A percentile compares a stretch with the other conserved stretches of the same genome.
These are phyloP conservation scores for Ancistrus triradiatus DNA, from an alignment of 2,113 vertebrate genomes.

Conservation along the genomic window DNA sequence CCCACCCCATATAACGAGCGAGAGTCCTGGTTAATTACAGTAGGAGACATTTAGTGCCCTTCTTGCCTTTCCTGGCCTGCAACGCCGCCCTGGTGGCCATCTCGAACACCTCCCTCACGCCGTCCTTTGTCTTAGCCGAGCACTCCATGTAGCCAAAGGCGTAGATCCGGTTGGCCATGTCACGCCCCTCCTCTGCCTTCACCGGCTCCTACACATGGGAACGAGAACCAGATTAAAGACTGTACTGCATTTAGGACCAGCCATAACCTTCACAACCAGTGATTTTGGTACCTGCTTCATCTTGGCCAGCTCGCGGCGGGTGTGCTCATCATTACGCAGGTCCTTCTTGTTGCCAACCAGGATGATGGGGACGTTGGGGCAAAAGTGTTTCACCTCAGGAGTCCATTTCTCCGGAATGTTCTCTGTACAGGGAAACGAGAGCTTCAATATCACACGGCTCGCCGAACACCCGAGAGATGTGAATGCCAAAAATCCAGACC, in stretches of 20 bases:
- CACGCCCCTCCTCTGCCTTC: conserved; percentile 77
- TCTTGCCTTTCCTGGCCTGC: conserved; percentile 77
- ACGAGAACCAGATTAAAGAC: no score
- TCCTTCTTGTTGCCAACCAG: conserved; percentile 99
- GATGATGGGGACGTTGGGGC: conserved; percentile 97
- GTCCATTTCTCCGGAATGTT: conserved; percentile 99
- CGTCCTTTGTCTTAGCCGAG: conserved; percentile 81
- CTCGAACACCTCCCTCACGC: conserved; percentile 83
- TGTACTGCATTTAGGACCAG: no score
- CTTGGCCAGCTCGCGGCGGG: conserved; percentile 92
- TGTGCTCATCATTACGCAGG: conserved; percentile 95
- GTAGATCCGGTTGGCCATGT: conserved; percentile 80
- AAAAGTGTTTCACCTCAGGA: conserved; percentile 98
- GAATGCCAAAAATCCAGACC: no score
- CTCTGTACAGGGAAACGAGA: conserved; percentile 65
- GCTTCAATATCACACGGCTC: not conserved
- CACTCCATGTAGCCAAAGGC: conserved; percentile 86
- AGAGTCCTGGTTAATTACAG: conserved; percentile 67
- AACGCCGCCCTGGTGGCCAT: conserved; percentile 83
- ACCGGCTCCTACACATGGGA: conserved; percentile 70
- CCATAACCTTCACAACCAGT: no score
- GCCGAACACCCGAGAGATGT: not conserved
- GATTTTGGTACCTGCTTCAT: conserved; percentile 99
- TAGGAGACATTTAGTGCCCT: conserved; percentile 71
- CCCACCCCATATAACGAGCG: conserved; percentile 32